Evolutionary conservation across 53 echinoderm and acorn worm genomes (phyloP).

Genomic region (Arbacia lixula): DNA sequence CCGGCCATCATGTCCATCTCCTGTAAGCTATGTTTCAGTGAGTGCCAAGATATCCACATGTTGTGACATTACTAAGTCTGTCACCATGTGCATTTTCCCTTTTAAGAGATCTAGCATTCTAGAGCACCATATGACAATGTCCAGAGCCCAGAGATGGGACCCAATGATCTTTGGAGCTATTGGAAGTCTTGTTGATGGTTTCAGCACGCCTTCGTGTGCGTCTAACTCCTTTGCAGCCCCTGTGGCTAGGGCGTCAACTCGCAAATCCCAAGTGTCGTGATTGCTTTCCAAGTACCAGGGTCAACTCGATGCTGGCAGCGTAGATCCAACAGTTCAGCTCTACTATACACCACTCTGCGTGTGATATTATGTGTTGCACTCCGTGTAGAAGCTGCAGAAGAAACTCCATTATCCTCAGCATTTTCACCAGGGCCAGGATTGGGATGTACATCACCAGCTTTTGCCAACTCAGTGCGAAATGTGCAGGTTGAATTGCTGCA

Average conservation of each 20-base stretch:
- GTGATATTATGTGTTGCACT: neutral
- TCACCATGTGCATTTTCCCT: conserved; percentile 11
- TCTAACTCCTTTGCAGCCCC: conserved; percentile 17
- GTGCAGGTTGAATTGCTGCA: conserved; percentile 13
- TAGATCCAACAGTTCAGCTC: conserved; percentile 5
- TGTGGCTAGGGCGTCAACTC: neutral
- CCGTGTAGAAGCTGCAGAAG: conserved; percentile 1
- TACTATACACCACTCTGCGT: neutral
- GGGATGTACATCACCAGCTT: conserved; percentile 38
- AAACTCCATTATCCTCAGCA: neutral
- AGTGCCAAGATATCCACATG: conserved; percentile 43
- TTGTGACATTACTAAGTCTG: conserved; percentile 18
- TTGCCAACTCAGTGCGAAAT: conserved; percentile 27
- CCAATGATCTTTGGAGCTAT: neutral
- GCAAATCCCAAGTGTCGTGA: conserved; percentile 2
- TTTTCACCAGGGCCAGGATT: conserved; percentile 13
- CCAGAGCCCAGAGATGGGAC: neutral
- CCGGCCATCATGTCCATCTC: conserved; percentile 28
- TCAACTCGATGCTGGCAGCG: neutral
- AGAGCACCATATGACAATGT: conserved; percentile 24
- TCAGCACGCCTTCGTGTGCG: conserved; percentile 4
- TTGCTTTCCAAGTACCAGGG: neutral
- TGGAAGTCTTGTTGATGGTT: neutral
- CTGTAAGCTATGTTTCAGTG: conserved; percentile 47
- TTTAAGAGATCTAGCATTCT: conserved; percentile 49